phyloP scores from a whole-genome alignment of 2,113 vertebrate species.

The Oreochromis spilurus region DNA sequence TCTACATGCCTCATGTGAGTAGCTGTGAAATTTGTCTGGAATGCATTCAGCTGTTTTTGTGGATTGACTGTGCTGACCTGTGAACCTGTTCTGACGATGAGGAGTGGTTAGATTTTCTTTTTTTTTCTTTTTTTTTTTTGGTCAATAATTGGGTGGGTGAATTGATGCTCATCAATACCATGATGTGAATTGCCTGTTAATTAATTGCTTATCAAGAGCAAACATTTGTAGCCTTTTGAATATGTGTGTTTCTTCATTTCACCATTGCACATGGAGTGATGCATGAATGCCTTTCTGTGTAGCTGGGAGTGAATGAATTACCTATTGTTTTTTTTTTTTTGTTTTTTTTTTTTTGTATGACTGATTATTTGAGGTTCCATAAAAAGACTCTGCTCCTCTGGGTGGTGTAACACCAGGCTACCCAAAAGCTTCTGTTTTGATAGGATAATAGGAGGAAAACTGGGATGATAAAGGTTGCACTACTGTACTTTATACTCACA shows the following conservation, averaged over 20 bases:
- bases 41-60: slow-evolving; percentile 3
- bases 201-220: background rate
- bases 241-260: slow-evolving; percentile 14
- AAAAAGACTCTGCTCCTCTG: slow-evolving; percentile 31
- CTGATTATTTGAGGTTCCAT: slow-evolving; percentile 31
- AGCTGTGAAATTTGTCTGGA: slow-evolving; percentile 14
- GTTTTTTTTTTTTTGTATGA: background rate
- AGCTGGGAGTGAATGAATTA: slow-evolving; percentile 24
- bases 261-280: slow-evolving; percentile 31
- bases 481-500: slow-evolving; percentile 72
- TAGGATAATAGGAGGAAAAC: slow-evolving; percentile 49
- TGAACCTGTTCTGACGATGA: slow-evolving; percentile 13
- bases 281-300: slow-evolving; percentile 28
- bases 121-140: background rate
- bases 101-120: background rate
- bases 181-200: background rate
- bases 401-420: slow-evolving; percentile 28
- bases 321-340: background rate
- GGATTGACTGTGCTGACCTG: slow-evolving; percentile 2
- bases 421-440: slow-evolving; percentile 55
- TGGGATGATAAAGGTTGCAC: slow-evolving; percentile 52
- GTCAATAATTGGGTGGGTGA: background rate
- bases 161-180: background rate
- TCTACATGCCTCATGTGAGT: slow-evolving; percentile 47
- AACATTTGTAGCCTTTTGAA: slow-evolving; percentile 1